Conservation (phyloP, 2,113 vertebrate species). For the Oreocharis arfaki region DNA sequence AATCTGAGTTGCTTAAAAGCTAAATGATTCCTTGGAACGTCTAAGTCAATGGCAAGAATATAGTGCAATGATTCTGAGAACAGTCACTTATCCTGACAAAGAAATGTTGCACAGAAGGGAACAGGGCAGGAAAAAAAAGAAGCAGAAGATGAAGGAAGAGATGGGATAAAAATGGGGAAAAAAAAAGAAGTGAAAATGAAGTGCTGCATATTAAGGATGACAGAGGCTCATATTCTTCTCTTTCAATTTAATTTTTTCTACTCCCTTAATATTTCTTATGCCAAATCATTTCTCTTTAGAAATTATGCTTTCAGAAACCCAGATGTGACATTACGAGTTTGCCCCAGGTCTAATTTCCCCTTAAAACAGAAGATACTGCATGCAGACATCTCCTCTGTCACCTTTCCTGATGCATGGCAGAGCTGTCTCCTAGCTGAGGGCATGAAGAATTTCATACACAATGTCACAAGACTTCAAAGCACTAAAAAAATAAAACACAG, state of each 20-base stretch:
- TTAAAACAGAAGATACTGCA: neutral
- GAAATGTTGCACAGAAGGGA: neutral
- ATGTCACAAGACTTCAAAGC: neutral
- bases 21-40: neutral
- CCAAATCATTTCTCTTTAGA: neutral
- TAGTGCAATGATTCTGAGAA: neutral
- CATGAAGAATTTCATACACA: neutral
- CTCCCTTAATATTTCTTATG: constrained; percentile 4
- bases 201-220: neutral
- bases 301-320: constrained; percentile 39
- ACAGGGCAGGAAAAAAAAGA: fast-evolving
- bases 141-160: neutral
- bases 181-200: neutral
- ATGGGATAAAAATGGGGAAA: neutral
- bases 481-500: neutral
- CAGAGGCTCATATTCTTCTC: neutral
- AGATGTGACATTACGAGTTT: neutral
- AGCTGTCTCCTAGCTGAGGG: neutral
- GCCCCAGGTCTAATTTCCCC: neutral
- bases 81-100: neutral
- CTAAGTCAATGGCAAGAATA: neutral
- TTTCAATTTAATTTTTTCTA: neutral
- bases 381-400: neutral
- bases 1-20: neutral
- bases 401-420: neutral